These are phyloP conservation scores for Pseudotriccus pelzelni DNA, from an alignment of 2,797 vertebrate genomes.

Conservation along the genomic window DNA sequence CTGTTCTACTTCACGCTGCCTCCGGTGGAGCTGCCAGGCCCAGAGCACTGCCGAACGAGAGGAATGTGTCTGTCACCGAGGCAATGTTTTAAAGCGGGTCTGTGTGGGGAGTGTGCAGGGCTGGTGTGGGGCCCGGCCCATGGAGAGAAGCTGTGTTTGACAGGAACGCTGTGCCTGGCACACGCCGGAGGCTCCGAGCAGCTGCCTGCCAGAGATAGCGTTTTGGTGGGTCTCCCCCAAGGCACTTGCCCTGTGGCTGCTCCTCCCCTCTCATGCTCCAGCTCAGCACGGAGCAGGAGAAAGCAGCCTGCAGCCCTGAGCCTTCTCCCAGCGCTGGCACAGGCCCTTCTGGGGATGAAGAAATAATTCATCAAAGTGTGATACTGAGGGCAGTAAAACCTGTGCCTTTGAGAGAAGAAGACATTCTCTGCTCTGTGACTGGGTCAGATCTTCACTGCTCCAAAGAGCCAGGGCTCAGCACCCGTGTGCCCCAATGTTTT, in stretches of 20 bases:
- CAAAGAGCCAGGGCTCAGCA: background rate
- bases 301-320: background rate
- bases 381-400: background rate
- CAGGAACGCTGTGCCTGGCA: background rate
- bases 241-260: background rate
- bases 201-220: background rate
- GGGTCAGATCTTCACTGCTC: background rate
- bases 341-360: background rate
- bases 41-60: background rate
- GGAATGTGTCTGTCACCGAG: background rate
- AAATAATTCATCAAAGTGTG: background rate
- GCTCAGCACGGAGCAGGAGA: rapidly evolving
- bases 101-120: rapidly evolving
- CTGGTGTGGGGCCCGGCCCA: background rate
- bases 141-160: background rate
- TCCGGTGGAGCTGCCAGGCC: background rate
- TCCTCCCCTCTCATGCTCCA: background rate
- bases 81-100: background rate
- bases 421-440: background rate
- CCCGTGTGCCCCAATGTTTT: background rate
- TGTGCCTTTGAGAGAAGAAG: background rate
- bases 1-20: background rate
- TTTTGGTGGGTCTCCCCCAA: background rate
- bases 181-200: background rate
- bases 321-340: background rate